Conservation (phyloP, 2,888 invertebrate species). For the Anorthoa munda region DNA sequence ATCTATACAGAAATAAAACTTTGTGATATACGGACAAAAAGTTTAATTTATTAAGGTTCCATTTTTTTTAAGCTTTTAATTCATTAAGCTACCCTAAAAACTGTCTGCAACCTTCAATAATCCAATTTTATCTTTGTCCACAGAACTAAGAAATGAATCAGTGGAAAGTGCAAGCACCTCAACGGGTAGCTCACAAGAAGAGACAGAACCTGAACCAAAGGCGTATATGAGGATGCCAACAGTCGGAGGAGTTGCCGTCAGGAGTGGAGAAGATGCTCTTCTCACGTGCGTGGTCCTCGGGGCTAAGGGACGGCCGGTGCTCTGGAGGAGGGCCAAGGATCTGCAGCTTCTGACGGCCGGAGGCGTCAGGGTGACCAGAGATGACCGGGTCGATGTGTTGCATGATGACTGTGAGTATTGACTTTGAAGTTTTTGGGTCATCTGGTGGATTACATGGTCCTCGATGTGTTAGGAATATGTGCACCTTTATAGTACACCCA, state of each 20-base stretch:
- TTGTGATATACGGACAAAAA: no score
- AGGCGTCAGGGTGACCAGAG: conserved; percentile 94
- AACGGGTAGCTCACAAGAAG: conserved; percentile 81
- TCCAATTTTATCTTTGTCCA: conserved; percentile 54
- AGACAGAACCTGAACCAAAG: conserved; percentile 75
- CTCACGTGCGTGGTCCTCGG: conserved; percentile 95
- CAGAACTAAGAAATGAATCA: conserved; percentile 79
- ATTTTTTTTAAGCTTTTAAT: no score
- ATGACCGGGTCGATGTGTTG: conserved; percentile 93
- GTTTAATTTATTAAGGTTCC: no score
- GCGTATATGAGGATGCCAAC: conserved; percentile 85
- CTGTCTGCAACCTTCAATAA: background rate
- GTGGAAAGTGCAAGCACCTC: conserved; percentile 77
- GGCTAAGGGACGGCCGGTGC: conserved; percentile 93
- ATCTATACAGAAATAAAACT: no score
- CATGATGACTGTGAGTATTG: conserved; percentile 94
- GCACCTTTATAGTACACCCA: no score
- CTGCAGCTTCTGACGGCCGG: conserved; percentile 94
- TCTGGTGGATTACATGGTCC: no score
- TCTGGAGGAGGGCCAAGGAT: conserved; percentile 94
- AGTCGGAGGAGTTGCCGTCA: conserved; percentile 80
- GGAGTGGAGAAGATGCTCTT: conserved; percentile 94
- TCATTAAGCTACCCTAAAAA: no score
- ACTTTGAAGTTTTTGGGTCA: background rate
- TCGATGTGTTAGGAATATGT: no score